Percentiles rank a stretch among this genome's conserved stretches.
Conservation (phyloP, 1,140 invertebrate genomes). For the Zophobas atratus region DNA sequence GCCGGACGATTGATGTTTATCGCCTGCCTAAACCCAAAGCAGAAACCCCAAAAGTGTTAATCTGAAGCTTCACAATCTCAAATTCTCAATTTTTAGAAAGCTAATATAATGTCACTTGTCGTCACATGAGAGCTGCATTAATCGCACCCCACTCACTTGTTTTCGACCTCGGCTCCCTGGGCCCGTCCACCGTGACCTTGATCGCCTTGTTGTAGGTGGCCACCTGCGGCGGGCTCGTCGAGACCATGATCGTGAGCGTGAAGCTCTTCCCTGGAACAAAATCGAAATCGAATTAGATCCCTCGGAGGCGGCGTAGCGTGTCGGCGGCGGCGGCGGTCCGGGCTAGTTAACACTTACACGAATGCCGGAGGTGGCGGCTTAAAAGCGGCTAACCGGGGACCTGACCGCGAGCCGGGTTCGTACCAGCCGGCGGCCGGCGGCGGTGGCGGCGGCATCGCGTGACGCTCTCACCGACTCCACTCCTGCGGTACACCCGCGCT, state of each 20-base stretch:
- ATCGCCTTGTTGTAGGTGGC: slow-evolving; percentile 99
- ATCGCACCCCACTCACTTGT: slow-evolving; percentile 86
- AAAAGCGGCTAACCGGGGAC: slow-evolving; percentile 55
- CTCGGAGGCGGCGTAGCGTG: slow-evolving; percentile 3
- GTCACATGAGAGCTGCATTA: no score
- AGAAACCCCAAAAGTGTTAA: no score
- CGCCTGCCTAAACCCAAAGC: neutral
- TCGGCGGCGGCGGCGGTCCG: slow-evolving; percentile 8
- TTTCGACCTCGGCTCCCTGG: slow-evolving; percentile 97
- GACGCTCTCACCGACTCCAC: slow-evolving; percentile 34
- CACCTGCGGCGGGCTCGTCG: slow-evolving; percentile 93
- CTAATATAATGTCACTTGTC: no score
- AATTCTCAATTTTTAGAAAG: no score
- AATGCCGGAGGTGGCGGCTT: slow-evolving; percentile 54
- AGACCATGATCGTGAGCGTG: slow-evolving; percentile 95
- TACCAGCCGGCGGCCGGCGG: slow-evolving; percentile 33
- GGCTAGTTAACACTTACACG: slow-evolving; percentile 53
- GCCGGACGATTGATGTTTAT: slow-evolving; percentile 6
- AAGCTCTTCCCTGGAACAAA: slow-evolving; percentile 94
- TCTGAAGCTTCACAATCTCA: no score
- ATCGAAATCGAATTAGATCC: slow-evolving; percentile 51
- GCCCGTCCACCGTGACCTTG: slow-evolving; percentile 98
- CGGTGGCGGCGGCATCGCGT: slow-evolving; percentile 22
- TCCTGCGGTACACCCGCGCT: slow-evolving; percentile 32
- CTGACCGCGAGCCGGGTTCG: slow-evolving; percentile 54